Conservation (phyloP, 2,888 invertebrate species). For the Agriopis marginaria region DNA sequence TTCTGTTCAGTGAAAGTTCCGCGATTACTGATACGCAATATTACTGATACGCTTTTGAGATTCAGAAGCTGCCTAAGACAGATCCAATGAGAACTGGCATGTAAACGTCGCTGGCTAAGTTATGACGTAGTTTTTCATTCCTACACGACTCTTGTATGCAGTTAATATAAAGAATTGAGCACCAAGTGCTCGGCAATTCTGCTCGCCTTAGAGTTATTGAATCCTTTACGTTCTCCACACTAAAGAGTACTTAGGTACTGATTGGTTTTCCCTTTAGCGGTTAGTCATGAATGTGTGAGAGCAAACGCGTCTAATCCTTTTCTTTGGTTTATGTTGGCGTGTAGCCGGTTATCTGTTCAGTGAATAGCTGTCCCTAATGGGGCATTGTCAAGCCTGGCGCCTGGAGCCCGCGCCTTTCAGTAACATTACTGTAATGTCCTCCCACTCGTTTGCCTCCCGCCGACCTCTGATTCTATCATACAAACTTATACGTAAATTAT, state of each 20-base stretch:
- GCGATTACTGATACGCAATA: no score
- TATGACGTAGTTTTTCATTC: conserved; percentile 14
- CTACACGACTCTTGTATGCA: neutral
- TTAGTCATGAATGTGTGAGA: conserved; percentile 15
- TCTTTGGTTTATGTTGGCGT: conserved; percentile 37
- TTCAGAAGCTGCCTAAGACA: conserved; percentile 1
- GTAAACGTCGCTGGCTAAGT: conserved; percentile 7
- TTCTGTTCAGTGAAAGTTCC: no score
- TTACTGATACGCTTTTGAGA: neutral
- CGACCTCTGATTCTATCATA: conserved; percentile 51
- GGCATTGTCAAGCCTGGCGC: conserved; percentile 64
- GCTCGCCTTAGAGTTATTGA: neutral
- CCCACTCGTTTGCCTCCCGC: conserved; percentile 57
- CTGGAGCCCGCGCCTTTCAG: conserved; percentile 54
- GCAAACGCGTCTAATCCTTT: conserved; percentile 41
- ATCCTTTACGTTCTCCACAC: conserved; percentile 15
- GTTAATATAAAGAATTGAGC: conserved; percentile 15
- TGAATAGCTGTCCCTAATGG: conserved; percentile 61
- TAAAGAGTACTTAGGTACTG: conserved; percentile 15
- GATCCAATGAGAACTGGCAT: neutral
- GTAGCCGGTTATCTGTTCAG: conserved; percentile 46
- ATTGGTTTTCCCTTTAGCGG: conserved; percentile 30
- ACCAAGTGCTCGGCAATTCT: conserved; percentile 1
- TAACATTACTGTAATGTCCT: conserved; percentile 61
- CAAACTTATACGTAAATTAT: conserved; percentile 33